Evolutionary conservation across 2,113 vertebrate species (phyloP), one percentile per base, ranked within the genome.

Genomic region (Hydrolagus affinis): DNA sequence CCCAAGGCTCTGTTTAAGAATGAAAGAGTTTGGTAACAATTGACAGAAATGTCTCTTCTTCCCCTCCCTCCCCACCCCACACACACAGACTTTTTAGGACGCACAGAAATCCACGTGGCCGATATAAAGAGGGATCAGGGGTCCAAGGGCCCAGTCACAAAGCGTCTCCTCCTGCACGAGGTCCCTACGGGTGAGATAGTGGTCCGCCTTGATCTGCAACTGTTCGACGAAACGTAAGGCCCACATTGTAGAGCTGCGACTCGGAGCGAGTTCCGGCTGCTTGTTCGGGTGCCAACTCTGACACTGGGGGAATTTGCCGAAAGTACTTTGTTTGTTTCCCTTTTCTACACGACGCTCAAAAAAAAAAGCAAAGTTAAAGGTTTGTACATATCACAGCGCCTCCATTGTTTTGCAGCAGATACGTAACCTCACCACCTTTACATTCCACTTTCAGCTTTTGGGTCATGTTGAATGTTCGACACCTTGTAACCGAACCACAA

Each of bases 61-160:
- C n/a, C 71, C 73, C 4, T 14, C 4, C 15, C 86, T 1, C 80
- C n/a, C n/a, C n/a, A n/a, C n/a, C n/a, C n/a, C n/a, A n/a, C n/a
- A n/a, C n/a, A n/a, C n/a, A n/a, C n/a, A 99, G 98, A 99, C 91
- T 99, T 99, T 89, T 88, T 99, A 89, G 98, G 98, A 86, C 95
- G 98, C 90, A 99, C 98, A 23, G 98, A 99, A 92, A 99, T 99
- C 91, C 96, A 97, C 4, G 94, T 99, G 91, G 96, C 98, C 0
- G 98, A 99, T 88, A 99, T 99, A 89, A 99, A 98, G 92, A 98
- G 96, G 91, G 98, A 99, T 91, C 98, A 99, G 92, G 98, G 97
- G 44, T 97, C 97, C 56, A 99, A 99, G 89, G 98, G 98, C 75
- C 98, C 98, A 9, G 97, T 99, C 64, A 98, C 97, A 0, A 99